Evolutionary conservation across 2,113 vertebrate genomes (phyloP).

Genomic region (Xiphorhynchus elegans): DNA sequence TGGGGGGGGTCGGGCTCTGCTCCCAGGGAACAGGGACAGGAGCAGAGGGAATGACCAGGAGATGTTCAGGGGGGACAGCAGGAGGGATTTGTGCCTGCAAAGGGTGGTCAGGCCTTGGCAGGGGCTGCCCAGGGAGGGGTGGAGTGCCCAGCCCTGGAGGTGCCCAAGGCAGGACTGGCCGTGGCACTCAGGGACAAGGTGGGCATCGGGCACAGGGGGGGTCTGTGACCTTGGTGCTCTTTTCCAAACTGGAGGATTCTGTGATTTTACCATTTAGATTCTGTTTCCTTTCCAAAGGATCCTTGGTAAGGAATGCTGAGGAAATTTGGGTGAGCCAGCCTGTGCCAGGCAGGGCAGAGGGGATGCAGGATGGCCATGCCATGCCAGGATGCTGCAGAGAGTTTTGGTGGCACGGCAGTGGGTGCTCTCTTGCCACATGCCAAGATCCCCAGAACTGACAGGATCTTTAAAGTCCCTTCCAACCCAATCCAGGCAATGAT

Average conservation of each 20-base stretch:
- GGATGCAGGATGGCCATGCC: not conserved
- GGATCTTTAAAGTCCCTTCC: not conserved
- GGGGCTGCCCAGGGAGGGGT: too few relatives aligned
- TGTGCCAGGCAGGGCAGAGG: too few relatives aligned
- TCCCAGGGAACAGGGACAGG: too few relatives aligned
- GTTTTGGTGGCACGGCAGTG: accelerated
- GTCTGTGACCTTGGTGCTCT: too few relatives aligned
- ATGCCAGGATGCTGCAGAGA: not conserved
- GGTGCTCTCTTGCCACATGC: not conserved
- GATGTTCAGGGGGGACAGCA: too few relatives aligned
- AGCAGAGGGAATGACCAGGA: too few relatives aligned
- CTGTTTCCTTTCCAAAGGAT: not conserved
- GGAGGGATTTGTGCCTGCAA: too few relatives aligned
- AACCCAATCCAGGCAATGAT: not conserved
- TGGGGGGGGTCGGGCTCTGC: too few relatives aligned
- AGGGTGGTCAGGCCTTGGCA: too few relatives aligned
- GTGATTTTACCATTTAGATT: not conserved
- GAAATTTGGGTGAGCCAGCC: not conserved
- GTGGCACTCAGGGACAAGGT: not conserved
- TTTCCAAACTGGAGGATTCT: not conserved
- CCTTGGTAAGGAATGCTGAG: not conserved
- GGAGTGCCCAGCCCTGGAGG: too few relatives aligned
- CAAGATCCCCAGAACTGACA: not conserved
- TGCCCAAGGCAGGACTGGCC: too few relatives aligned
- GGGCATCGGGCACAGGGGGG: not conserved